A percentile compares a stretch with the other conserved stretches of the same genome.
Evolutionary conservation across 2,888 invertebrate genomes (phyloP).

Genomic region (Macaria liturata): DNA sequence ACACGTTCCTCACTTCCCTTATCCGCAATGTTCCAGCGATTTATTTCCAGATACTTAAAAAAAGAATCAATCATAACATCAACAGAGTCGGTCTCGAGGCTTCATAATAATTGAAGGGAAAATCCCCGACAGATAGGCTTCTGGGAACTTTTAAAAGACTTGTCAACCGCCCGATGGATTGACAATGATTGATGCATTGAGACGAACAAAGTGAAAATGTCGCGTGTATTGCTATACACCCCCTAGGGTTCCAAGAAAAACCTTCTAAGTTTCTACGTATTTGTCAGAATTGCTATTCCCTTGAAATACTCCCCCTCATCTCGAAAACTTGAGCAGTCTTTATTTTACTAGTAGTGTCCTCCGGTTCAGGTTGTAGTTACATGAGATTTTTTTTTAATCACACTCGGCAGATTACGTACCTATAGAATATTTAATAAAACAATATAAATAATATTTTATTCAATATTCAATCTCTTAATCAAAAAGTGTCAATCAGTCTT

Average conservation of each 20-base stretch:
- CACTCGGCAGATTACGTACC: no score
- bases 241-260: slow-evolving; percentile 12
- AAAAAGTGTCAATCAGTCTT: no score
- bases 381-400: no score
- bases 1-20: slow-evolving; percentile 30
- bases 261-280: slow-evolving; percentile 5
- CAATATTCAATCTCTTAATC: no score
- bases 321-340: no score
- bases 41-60: slow-evolving; percentile 32
- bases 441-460: no score
- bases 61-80: slow-evolving; percentile 52
- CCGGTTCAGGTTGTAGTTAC: no score
- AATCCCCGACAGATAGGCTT: slow-evolving; percentile 50
- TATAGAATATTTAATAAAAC: no score
- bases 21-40: slow-evolving; percentile 37
- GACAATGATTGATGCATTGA: slow-evolving; percentile 57
- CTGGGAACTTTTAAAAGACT: slow-evolving; percentile 50
- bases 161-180: slow-evolving; percentile 44
- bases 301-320: not conserved
- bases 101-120: slow-evolving; percentile 52
- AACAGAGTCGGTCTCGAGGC: slow-evolving; percentile 35
- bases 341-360: no score
- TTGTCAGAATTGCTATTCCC: slow-evolving; percentile 17
- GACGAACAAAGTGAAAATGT: slow-evolving; percentile 48
- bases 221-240: slow-evolving; percentile 32